Percentiles rank a stretch among this genome's conserved stretches.
phyloP scores from a whole-genome alignment of 2,113 vertebrate species.

The Zapus hudsonius region DNA sequence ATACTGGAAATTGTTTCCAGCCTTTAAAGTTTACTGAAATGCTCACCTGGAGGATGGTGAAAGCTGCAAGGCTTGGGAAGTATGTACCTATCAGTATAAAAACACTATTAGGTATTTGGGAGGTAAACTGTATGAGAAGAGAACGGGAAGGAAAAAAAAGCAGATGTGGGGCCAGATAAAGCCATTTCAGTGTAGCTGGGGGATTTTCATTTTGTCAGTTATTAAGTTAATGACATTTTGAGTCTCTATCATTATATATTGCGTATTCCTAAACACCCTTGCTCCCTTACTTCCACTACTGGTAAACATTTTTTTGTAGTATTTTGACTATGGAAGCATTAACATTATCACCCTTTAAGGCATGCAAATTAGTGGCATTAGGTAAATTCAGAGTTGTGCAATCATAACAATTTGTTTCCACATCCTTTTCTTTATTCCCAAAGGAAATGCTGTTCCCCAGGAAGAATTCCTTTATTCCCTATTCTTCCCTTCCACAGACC shows the following conservation, averaged over 20 bases:
- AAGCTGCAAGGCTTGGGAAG: background rate
- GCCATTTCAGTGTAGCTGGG: background rate
- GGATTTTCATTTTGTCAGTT: background rate
- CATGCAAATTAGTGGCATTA: background rate
- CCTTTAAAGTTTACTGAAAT: constrained; percentile 22
- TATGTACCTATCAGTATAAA: background rate
- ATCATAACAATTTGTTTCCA: background rate
- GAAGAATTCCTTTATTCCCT: too few relatives aligned
- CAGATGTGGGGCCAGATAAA: background rate
- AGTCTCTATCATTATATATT: background rate
- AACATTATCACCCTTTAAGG: background rate
- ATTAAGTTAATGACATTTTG: background rate
- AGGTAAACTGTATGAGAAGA: background rate
- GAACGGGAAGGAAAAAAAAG: background rate
- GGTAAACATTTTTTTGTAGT: background rate
- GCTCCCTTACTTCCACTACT: background rate
- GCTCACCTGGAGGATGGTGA: background rate
- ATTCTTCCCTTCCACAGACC: background rate
- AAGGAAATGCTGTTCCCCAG: background rate
- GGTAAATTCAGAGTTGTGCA: background rate
- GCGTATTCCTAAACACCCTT: background rate
- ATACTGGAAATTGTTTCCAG: background rate
- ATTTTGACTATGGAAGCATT: background rate
- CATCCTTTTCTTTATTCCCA: background rate
- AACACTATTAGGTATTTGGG: background rate